Evolutionary conservation across 2,888 invertebrate species (phyloP).

Genomic region (Xestia xanthographa): DNA sequence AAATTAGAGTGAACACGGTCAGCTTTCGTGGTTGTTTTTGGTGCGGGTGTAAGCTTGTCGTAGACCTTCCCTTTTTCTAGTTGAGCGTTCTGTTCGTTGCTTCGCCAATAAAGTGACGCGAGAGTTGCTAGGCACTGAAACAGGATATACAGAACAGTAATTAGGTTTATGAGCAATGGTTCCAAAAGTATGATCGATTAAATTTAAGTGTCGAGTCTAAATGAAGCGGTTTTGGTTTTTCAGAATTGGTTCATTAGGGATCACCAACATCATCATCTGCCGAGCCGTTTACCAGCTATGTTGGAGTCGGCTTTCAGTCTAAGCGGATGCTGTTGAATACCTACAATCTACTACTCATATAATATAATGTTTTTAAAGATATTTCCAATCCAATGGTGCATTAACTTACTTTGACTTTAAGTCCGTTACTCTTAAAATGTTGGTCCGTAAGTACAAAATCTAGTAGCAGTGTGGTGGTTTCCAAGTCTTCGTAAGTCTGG

Average conservation of each 20-base stretch:
- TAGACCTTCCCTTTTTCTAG: slow-evolving; percentile 51
- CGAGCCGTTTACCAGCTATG: background rate
- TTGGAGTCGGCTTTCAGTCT: background rate
- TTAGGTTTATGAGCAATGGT: background rate
- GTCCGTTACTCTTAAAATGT: slow-evolving; percentile 93
- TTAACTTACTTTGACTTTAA: slow-evolving; percentile 93
- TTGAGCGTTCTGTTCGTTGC: slow-evolving; percentile 73
- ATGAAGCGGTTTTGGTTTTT: background rate
- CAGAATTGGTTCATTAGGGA: background rate
- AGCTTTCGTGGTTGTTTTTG: slow-evolving; percentile 28
- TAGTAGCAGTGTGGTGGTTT: slow-evolving; percentile 92
- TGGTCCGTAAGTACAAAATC: slow-evolving; percentile 93
- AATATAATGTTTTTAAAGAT: background rate
- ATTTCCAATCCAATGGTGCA: background rate
- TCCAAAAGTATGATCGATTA: background rate
- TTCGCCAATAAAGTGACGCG: slow-evolving; percentile 75
- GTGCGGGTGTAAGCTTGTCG: background rate
- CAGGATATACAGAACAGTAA: background rate
- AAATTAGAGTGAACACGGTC: slow-evolving; percentile 36
- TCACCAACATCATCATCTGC: background rate
- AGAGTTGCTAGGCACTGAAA: slow-evolving; percentile 80
- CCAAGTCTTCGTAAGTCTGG: slow-evolving; percentile 86
- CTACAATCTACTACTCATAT: no score
- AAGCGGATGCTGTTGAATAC: background rate
- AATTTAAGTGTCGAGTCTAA: background rate